Evolutionary conservation across 2,888 invertebrate genomes (phyloP).

Genomic region (Xanthia togata): DNA sequence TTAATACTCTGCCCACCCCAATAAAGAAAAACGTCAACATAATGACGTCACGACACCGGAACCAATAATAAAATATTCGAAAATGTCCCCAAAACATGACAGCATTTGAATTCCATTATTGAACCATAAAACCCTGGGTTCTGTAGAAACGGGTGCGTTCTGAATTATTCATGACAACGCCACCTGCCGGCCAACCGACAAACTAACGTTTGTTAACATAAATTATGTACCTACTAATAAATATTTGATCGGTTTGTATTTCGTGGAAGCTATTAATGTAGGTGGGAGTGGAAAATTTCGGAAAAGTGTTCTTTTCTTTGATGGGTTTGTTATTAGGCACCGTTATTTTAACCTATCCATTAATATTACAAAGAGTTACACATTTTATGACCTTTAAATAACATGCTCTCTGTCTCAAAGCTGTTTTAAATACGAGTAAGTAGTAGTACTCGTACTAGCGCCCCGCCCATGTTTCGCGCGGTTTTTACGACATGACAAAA

Average conservation of each 20-base stretch:
- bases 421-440: too few species aligned
- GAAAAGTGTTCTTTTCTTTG: slow-evolving; percentile 17
- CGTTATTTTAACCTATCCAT: not conserved
- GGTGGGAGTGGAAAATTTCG: slow-evolving; percentile 33
- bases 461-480: too few species aligned
- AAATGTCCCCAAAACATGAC: slow-evolving; percentile 70
- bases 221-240: slow-evolving; percentile 66
- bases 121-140: slow-evolving; percentile 68
- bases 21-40: slow-evolving; percentile 36
- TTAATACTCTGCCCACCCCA: slow-evolving; percentile 30
- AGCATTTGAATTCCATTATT: slow-evolving; percentile 71
- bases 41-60: slow-evolving; percentile 60
- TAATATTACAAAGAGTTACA: not conserved
- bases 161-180: slow-evolving; percentile 81
- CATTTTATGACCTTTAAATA: not conserved
- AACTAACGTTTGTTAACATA: slow-evolving; percentile 76
- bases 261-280: slow-evolving; percentile 37
- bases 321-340: slow-evolving; percentile 7
- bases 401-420: not conserved
- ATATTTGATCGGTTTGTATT: slow-evolving; percentile 62
- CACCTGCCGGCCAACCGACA: slow-evolving; percentile 82
- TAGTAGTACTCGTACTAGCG: too few species aligned
- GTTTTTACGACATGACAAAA: too few species aligned
- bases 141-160: slow-evolving; percentile 66
- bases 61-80: slow-evolving; percentile 64